Base-by-base conservation (phyloP, 1,140 invertebrate genomes). In the Pogonomyrmex californicus region DNA sequence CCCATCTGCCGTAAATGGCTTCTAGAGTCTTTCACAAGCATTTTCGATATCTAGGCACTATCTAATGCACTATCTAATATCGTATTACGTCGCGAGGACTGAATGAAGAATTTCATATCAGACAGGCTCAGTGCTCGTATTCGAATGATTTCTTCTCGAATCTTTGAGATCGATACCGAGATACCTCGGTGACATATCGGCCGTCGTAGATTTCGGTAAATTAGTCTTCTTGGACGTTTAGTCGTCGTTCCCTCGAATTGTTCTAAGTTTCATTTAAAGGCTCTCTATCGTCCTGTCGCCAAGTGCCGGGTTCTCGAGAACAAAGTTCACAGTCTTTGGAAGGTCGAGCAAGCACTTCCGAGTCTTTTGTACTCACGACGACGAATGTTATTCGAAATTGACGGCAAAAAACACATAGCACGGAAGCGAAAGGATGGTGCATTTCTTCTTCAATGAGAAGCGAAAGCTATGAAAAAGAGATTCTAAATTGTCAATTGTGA, bases 31-130 rank as follows among this genome's bases (percentile, higher is more conserved):
- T 17, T 14, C 38, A 41, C 4, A 6, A 44, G 54, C 65, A 66
- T 86, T 49, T 30, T 1, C 70, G 44, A 88, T 76, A 81, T 38
- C n/a, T 51, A 38, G 3, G 12, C 85, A 86, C n/a, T 78, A n/a
- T 7, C 63, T 76, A 63, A 85, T 49, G 47, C 17, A 23, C 23
- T 23, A 7, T 14, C 5, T 41, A 47, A 60, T 47, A 63, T 14
- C 33, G 38, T 56, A 4, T 44, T 56, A 14, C 14, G 51, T 5
- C 73, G 65, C n/a, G 62, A 36, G 58, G 68, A 58, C 9, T 7
- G 17, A 86, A 68, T 47, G 41, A 70, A 56, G 41, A 76, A 86
- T 86, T 86, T 65, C 60, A 36, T 54, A 51, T 51, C 23, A 23
- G 47, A n/a, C 58, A 58, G 23, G 33, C 51, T 71, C 65, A 66